phyloP scores from a whole-genome alignment of 2,113 vertebrate species.

The Pangasianodon hypophthalmus region DNA sequence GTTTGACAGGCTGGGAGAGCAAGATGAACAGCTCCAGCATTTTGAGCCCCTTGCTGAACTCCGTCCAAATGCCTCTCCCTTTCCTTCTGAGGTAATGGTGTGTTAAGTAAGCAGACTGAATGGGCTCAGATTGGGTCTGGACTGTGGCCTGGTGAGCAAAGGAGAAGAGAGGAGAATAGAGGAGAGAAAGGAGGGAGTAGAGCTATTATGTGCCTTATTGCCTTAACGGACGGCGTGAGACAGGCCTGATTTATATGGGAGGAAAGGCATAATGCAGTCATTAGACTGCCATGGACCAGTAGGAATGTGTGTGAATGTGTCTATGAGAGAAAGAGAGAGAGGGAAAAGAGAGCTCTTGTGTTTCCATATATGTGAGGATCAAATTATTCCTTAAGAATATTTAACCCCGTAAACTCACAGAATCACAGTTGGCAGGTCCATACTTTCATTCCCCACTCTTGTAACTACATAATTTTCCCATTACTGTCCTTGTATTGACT shows the following conservation, averaged over 20 bases:
- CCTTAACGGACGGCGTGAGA: conserved; percentile 25
- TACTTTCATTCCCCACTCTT: not conserved
- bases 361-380: not conserved
- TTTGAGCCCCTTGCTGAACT: conserved; percentile 64
- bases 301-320: conserved; percentile 45
- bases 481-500: not conserved
- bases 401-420: not conserved
- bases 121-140: conserved; percentile 43
- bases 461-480: not conserved
- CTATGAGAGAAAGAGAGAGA: conserved; percentile 29
- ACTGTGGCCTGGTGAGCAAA: conserved; percentile 55
- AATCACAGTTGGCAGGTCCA: not conserved
- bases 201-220: conserved; percentile 35
- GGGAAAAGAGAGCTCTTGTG: not conserved
- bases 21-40: conserved; percentile 69
- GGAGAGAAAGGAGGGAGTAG: conserved; percentile 6
- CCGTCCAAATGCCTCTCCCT: conserved; percentile 67
- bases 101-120: conserved; percentile 60
- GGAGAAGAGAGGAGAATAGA: conserved; percentile 9
- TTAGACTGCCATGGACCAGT: conserved; percentile 30
- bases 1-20: conserved; percentile 62
- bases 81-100: conserved; percentile 71
- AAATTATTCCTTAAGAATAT: not conserved
- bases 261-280: conserved; percentile 30
- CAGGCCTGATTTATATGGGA: conserved; percentile 38